Evolutionary conservation across 64 coral and sea anemone species (phyloP).

Genomic region (Acropora tenuis): DNA sequence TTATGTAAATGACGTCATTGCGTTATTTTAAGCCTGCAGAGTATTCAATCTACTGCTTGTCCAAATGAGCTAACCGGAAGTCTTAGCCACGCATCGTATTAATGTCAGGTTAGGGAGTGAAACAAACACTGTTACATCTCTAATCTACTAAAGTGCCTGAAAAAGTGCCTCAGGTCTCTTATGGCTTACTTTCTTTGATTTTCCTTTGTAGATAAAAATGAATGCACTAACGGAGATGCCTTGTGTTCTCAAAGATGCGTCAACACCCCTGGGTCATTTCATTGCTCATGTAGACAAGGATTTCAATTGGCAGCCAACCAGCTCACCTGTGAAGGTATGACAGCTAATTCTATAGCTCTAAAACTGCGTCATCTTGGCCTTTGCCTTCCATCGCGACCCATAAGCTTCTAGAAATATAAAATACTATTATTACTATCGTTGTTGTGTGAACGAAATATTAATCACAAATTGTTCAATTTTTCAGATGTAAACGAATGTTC

Average conservation of each 20-base stretch:
- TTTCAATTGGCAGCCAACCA: not conserved
- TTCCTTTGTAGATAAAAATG: not conserved
- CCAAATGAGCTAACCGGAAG: no score
- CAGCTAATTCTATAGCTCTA: not conserved
- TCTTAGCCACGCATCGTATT: no score
- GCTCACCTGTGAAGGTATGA: not conserved
- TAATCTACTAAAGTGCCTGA: no score
- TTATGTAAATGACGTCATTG: no score
- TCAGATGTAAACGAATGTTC: slow-evolving; percentile 30
- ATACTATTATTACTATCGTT: no score
- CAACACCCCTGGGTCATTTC: slow-evolving; percentile 12
- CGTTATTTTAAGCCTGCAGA: no score
- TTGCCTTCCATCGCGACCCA: not conserved
- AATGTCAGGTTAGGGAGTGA: no score
- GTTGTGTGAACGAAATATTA: no score
- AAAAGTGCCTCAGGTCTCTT: no score
- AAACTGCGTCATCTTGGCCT: not conserved
- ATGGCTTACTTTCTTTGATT: not conserved
- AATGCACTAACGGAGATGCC: slow-evolving; percentile 11
- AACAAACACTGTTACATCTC: no score
- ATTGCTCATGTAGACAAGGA: not conserved
- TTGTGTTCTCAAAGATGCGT: not conserved
- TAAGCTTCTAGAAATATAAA: no score
- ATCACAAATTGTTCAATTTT: not conserved
- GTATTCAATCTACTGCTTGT: no score